These are phyloP conservation scores for Brachyrhaphis roseni DNA, from an alignment of 2,797 vertebrate species.

Conservation along the genomic window DNA sequence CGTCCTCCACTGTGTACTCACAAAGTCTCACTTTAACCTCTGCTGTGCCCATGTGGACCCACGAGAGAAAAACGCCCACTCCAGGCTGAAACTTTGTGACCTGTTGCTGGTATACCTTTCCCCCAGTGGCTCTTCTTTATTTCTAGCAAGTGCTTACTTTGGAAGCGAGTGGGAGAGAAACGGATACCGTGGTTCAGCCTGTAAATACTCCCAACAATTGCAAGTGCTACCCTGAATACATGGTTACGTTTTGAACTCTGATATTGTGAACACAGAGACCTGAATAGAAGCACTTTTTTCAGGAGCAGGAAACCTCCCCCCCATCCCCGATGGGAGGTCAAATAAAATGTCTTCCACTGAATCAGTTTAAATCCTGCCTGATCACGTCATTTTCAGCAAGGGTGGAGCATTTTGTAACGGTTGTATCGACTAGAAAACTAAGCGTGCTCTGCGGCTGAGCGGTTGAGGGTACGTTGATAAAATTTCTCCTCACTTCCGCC, in stretches of 20 bases:
- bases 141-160: slow-evolving; percentile 49
- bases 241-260: slow-evolving; percentile 43
- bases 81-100: slow-evolving; percentile 56
- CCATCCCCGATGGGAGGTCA: slow-evolving; percentile 24
- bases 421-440: slow-evolving; percentile 49
- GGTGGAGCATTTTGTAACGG: slow-evolving; percentile 58
- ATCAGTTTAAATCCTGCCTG: slow-evolving; percentile 42
- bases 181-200: slow-evolving; percentile 45
- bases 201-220: slow-evolving; percentile 57
- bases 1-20: slow-evolving; percentile 17
- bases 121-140: slow-evolving; percentile 37
- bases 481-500: slow-evolving; percentile 58
- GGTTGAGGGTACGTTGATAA: slow-evolving; percentile 56
- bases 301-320: slow-evolving; percentile 16
- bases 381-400: slow-evolving; percentile 36
- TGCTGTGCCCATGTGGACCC: slow-evolving; percentile 45
- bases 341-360: slow-evolving; percentile 24
- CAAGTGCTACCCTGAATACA: slow-evolving; percentile 43
- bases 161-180: slow-evolving; percentile 63
- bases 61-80: slow-evolving; percentile 64
- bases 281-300: slow-evolving; percentile 24
- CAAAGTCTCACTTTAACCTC: slow-evolving; percentile 57
- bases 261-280: slow-evolving; percentile 42
- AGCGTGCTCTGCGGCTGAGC: slow-evolving; percentile 43
- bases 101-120: slow-evolving; percentile 55